phyloP scores from a whole-genome alignment of 2,888 invertebrate genomes.

The Melanophora roralis region DNA sequence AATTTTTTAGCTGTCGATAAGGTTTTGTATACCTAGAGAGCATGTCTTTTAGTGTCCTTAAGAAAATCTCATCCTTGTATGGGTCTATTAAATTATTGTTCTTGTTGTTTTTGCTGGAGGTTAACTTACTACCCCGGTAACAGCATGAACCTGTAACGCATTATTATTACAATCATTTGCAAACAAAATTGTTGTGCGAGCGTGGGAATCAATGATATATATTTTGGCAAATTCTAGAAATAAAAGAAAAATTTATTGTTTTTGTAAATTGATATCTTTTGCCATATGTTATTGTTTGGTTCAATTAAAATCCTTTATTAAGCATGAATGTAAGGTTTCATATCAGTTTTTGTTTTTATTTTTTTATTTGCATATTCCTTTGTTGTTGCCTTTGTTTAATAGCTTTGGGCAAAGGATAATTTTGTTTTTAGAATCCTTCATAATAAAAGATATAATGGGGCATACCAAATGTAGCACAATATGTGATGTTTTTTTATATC shows the following conservation, averaged over 20 bases:
- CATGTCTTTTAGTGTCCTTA: slow-evolving; percentile 59
- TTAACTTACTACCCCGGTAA: slow-evolving; percentile 50
- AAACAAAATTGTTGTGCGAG: slow-evolving; percentile 33
- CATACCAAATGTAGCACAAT: no score
- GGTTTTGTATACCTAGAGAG: slow-evolving; percentile 55
- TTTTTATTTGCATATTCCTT: neutral
- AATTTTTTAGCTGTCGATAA: slow-evolving; percentile 66
- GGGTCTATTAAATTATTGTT: no score
- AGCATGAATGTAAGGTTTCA: slow-evolving; percentile 42
- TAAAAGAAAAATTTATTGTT: slow-evolving; percentile 17
- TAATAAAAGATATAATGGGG: no score
- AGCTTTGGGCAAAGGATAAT: neutral
- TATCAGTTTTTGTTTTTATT: neutral
- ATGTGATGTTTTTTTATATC: no score
- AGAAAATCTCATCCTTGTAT: slow-evolving; percentile 58
- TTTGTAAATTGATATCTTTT: slow-evolving; percentile 63
- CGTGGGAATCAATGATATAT: slow-evolving; percentile 46
- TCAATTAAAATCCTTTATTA: slow-evolving; percentile 14
- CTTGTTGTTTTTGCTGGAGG: slow-evolving; percentile 22
- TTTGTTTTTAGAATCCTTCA: neutral
- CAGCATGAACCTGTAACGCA: neutral
- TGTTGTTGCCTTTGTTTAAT: neutral
- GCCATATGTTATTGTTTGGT: slow-evolving; percentile 63
- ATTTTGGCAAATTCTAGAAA: slow-evolving; percentile 19
- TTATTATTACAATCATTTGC: slow-evolving; percentile 23